Evolutionary conservation across 2,888 invertebrate species (phyloP).

Genomic region (Drosophila anceps): DNA sequence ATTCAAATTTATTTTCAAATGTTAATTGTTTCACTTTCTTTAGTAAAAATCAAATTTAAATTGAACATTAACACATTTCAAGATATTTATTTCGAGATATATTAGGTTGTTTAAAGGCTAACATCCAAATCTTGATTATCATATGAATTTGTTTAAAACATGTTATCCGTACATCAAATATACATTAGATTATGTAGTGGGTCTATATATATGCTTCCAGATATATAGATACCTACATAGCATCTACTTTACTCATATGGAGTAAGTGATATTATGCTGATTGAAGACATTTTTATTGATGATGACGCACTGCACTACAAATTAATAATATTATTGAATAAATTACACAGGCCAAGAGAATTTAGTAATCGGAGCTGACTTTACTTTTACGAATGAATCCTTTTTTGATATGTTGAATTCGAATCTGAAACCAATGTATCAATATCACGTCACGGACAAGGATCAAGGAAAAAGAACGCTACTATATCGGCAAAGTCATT

Average conservation of each 20-base stretch:
- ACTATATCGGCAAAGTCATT: too few relatives aligned
- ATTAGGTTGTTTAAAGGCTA: background rate
- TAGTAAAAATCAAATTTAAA: background rate
- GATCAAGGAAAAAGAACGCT: background rate
- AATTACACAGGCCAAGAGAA: background rate
- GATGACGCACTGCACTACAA: background rate
- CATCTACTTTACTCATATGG: background rate
- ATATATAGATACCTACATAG: background rate
- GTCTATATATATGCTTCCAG: background rate
- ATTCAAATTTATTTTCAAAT: background rate
- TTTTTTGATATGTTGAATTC: background rate
- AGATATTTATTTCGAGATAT: background rate
- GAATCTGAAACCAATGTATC: background rate
- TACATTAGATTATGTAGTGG: background rate
- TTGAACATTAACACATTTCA: background rate
- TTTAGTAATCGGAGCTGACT: background rate
- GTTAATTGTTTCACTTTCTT: too few relatives aligned
- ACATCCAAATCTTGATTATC: background rate
- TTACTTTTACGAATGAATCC: background rate
- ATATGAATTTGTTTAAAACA: background rate
- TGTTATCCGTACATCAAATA: background rate
- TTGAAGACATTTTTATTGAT: background rate
- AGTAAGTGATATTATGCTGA: background rate
- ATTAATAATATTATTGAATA: background rate
- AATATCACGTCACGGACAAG: background rate